A percentile compares a stretch with the other conserved stretches of the same genome.
These are phyloP conservation scores for Hestina assimilis DNA, from an alignment of 1,140 invertebrate genomes.

Conservation along the genomic window DNA sequence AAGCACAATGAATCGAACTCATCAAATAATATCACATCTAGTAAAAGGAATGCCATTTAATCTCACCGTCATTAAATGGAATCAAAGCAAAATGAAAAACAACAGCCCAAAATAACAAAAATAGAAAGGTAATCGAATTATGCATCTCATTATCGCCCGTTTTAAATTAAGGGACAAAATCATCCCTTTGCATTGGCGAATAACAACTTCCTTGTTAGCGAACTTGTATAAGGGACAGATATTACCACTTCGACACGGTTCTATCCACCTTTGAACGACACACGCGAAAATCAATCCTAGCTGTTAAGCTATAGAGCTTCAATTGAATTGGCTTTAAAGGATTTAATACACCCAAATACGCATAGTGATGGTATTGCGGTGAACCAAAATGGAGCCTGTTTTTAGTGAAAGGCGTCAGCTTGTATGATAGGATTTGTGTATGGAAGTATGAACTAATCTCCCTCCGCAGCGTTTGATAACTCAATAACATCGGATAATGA, in stretches of 20 bases:
- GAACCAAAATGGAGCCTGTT: slow-evolving; percentile 70
- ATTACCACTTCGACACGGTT: slow-evolving; percentile 48
- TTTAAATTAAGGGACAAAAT: slow-evolving; percentile 67
- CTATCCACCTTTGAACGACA: slow-evolving; percentile 25
- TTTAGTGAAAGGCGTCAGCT: slow-evolving; percentile 73
- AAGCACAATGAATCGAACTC: no score
- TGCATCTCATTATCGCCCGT: slow-evolving; percentile 69
- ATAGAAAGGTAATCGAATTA: slow-evolving; percentile 65
- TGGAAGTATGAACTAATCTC: slow-evolving; percentile 77
- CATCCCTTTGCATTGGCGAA: slow-evolving; percentile 67
- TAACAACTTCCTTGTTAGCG: slow-evolving; percentile 68
- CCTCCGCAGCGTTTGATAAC: slow-evolving; percentile 66
- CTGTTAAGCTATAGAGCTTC: not conserved
- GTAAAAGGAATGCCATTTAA: not conserved
- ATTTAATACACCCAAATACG: slow-evolving; percentile 5
- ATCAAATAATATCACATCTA: no score
- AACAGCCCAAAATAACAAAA: slow-evolving; percentile 35
- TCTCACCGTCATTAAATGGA: not conserved
- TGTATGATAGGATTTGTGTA: slow-evolving; percentile 77
- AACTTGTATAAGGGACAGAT: slow-evolving; percentile 49
- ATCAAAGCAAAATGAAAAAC: slow-evolving; percentile 21
- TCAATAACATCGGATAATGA: slow-evolving; percentile 75
- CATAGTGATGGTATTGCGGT: slow-evolving; percentile 50
- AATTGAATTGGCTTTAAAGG: not conserved
- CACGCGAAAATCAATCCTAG: slow-evolving; percentile 1